phyloP scores from a whole-genome alignment of 2,113 vertebrate genomes.

The Tragulus kanchil region DNA sequence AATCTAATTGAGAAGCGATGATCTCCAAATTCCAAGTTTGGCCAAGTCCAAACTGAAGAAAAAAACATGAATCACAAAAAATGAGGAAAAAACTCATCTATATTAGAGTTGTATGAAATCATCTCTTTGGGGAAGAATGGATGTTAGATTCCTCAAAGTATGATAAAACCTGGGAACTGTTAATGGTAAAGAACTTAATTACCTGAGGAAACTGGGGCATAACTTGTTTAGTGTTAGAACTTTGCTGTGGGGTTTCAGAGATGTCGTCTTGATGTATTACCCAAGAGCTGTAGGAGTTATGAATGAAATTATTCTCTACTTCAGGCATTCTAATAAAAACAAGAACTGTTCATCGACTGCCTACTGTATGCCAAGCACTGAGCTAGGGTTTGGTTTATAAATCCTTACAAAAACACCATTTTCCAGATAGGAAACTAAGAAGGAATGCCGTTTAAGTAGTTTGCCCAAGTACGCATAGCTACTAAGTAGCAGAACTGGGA shows the following conservation, averaged over 20 bases:
- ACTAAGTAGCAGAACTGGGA: neutral
- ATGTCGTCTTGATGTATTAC: slow-evolving; percentile 15
- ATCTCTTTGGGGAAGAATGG: slow-evolving; percentile 57
- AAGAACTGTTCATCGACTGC: slow-evolving; percentile 1
- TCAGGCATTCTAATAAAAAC: slow-evolving; percentile 28
- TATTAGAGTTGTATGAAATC: slow-evolving; percentile 47
- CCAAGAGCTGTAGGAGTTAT: slow-evolving; percentile 23
- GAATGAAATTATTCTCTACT: neutral
- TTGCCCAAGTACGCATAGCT: slow-evolving; percentile 30
- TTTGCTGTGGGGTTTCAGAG: slow-evolving; percentile 35
- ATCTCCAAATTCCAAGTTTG: slow-evolving; percentile 57
- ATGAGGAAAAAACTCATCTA: neutral
- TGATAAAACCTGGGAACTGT: slow-evolving; percentile 38
- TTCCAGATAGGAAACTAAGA: slow-evolving; percentile 48
- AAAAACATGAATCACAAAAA: slow-evolving; percentile 6
- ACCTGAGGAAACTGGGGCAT: slow-evolving; percentile 2
- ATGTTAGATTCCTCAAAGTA: slow-evolving; percentile 54
- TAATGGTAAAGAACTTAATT: slow-evolving; percentile 43
- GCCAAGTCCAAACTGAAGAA: slow-evolving; percentile 31
- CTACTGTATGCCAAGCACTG: neutral
- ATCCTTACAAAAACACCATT: slow-evolving; percentile 17
- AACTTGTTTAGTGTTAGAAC: slow-evolving; percentile 58
- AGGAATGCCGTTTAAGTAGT: slow-evolving; percentile 45
- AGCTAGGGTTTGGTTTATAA: slow-evolving; percentile 52
- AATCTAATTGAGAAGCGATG: slow-evolving; percentile 16